These are phyloP conservation scores for Hystrix brachyura DNA, from an alignment of 2,113 vertebrate species.

Conservation along the genomic window DNA sequence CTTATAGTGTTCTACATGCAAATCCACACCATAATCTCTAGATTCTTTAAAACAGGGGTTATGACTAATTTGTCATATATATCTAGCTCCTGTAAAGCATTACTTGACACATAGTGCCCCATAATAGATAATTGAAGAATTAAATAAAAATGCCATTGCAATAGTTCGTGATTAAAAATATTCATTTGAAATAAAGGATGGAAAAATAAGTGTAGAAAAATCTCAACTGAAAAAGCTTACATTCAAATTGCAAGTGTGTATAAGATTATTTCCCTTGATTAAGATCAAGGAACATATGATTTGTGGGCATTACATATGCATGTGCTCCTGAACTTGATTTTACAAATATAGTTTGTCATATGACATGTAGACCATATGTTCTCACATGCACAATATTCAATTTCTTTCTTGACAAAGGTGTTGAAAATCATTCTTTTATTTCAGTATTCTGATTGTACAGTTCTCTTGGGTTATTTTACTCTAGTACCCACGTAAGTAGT, in stretches of 20 bases:
- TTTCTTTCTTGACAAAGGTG: neutral
- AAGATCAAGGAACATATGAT: neutral
- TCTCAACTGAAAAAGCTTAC: neutral
- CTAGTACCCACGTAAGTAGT: neutral
- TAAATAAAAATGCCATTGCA: neutral
- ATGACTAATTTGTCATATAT: neutral
- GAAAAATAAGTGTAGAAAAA: neutral
- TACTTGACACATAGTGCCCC: neutral
- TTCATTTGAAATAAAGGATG: neutral
- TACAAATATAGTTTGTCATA: neutral
- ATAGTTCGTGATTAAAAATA: neutral
- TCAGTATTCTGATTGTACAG: neutral
- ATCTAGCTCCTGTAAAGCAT: neutral
- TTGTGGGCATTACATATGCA: neutral
- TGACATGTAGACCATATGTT: neutral
- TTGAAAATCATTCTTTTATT: neutral
- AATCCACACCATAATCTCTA: neutral
- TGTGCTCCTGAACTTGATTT: neutral
- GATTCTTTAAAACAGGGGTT: neutral
- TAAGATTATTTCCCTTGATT: neutral
- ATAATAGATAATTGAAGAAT: neutral
- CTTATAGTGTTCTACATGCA: neutral
- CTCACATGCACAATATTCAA: neutral
- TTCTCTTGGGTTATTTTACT: neutral
- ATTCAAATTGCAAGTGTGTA: neutral